Evolutionary conservation across 2,797 vertebrate genomes (phyloP), one percentile per base, ranked within the genome.

Genomic region (Scolopax rusticola): DNA sequence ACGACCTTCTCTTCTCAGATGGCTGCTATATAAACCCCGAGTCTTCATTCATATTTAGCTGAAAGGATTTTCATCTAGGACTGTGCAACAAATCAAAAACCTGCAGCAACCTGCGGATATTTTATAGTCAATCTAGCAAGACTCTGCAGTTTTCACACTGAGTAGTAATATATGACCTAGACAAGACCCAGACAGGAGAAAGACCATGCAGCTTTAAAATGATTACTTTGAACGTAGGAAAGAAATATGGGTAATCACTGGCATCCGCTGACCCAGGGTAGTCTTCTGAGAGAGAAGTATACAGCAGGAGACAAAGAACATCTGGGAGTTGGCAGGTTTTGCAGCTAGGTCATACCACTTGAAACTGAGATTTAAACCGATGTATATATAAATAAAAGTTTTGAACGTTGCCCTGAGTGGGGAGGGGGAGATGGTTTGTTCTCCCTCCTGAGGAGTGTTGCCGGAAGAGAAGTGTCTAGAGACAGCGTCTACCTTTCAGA

Each of bases 131-230:
- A 95, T 96, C 93, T 80, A 96, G 97, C 11, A 95, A 96, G 96
- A 97, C 75, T 88, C 74, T 90, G 87, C 95, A 96, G 92, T 97
- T 97, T 97, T 97, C 97, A 94, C 88, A 97, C 81, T 65, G 87
- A 96, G 90, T 80, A 96, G 87, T 97, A 96, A 98, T 97, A 96
- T 97, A 97, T 68, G 96, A 97, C 94, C 97, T 95, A 96, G 95
- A 97, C 93, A 91, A 97, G 97, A 97, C 93, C 91, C 90, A 96
- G 97, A 94, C 95, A 94, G 51, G 69, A 97, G 96, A 96, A 98
- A 96, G 95, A 93, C 95, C 11, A 36, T 12, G 40, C 63, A 87
- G 93, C 54, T 97, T 96, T 96, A 94, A 97, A 98, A 97, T 95
- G 87, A 97, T 83, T 94, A 93, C 91, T 90, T 96, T 93, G 95